Evolutionary conservation across 53 echinoderm and acorn worm genomes (phyloP).

Genomic region (Henricia sp.): DNA sequence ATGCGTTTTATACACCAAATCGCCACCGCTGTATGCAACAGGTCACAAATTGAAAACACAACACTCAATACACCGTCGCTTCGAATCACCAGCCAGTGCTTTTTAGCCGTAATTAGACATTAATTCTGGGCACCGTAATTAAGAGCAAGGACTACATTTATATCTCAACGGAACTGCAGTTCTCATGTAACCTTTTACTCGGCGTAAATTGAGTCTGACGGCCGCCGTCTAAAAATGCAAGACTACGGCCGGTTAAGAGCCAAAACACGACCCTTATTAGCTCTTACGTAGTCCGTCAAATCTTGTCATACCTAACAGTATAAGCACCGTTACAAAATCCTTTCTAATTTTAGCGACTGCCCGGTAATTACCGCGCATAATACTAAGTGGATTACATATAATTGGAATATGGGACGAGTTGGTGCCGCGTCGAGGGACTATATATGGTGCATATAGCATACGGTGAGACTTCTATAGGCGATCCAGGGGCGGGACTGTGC

Average conservation of each 20-base stretch:
- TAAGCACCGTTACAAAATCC: no score
- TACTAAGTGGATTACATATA: slow-evolving; percentile 47
- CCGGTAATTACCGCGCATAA: slow-evolving; percentile 13
- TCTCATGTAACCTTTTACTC: slow-evolving; percentile 49
- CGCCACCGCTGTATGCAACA: neutral
- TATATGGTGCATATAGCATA: no score
- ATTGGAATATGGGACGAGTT: slow-evolving; percentile 16
- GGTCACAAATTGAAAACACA: slow-evolving; percentile 9
- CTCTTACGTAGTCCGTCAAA: no score
- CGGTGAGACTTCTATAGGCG: no score
- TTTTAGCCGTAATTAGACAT: slow-evolving; percentile 23
- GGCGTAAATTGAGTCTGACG: slow-evolving; percentile 49
- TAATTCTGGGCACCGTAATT: slow-evolving; percentile 39
- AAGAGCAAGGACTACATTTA: slow-evolving; percentile 8
- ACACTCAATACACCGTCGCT: neutral
- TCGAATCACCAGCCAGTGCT: slow-evolving; percentile 6
- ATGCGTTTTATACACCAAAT: no score
- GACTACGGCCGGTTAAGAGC: no score
- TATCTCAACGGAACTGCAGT: slow-evolving; percentile 7
- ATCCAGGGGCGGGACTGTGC: neutral
- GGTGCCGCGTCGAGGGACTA: neutral
- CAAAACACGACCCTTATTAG: no score
- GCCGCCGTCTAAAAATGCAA: no score
- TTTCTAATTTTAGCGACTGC: neutral
- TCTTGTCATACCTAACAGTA: no score